These are phyloP conservation scores for Diorhabda elongata DNA, from an alignment of 1,140 invertebrate genomes.

Conservation along the genomic window DNA sequence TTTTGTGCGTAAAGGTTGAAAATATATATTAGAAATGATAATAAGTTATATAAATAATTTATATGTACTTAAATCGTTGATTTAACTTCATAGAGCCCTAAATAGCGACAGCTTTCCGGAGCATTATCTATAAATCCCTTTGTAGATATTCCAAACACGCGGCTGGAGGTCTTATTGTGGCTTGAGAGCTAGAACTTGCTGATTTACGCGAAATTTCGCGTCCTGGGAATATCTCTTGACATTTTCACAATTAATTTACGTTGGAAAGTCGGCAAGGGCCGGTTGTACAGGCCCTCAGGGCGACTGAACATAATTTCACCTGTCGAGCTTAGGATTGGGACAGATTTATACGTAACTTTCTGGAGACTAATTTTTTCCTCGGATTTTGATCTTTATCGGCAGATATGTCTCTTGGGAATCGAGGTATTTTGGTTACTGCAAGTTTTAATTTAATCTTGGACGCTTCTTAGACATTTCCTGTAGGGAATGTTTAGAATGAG, in stretches of 20 bases:
- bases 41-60: too few relatives aligned
- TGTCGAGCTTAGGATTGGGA: slow-evolving; percentile 8
- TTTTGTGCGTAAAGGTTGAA: too few relatives aligned
- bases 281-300: slow-evolving; percentile 8
- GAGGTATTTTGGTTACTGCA: too few relatives aligned
- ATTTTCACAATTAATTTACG: slow-evolving; percentile 16
- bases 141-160: slow-evolving; percentile 14
- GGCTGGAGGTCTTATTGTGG: slow-evolving; percentile 10
- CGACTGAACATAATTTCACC: slow-evolving; percentile 13
- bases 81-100: not conserved
- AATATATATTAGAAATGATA: too few relatives aligned
- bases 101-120: not conserved
- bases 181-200: slow-evolving; percentile 10
- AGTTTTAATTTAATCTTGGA: too few relatives aligned
- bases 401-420: too few relatives aligned
- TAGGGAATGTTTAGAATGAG: too few relatives aligned
- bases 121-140: slow-evolving; percentile 15
- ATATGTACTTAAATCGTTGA: too few relatives aligned
- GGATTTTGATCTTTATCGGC: too few relatives aligned
- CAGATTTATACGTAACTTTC: not conserved
- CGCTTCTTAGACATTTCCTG: too few relatives aligned
- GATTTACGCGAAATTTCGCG: slow-evolving; percentile 12
- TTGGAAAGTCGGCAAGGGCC: slow-evolving; percentile 7
- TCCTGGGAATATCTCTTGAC: slow-evolving; percentile 14
- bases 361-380: not conserved